These are phyloP conservation scores for Tetropium fuscum DNA, from an alignment of 2,888 invertebrate genomes.

Conservation along the genomic window DNA sequence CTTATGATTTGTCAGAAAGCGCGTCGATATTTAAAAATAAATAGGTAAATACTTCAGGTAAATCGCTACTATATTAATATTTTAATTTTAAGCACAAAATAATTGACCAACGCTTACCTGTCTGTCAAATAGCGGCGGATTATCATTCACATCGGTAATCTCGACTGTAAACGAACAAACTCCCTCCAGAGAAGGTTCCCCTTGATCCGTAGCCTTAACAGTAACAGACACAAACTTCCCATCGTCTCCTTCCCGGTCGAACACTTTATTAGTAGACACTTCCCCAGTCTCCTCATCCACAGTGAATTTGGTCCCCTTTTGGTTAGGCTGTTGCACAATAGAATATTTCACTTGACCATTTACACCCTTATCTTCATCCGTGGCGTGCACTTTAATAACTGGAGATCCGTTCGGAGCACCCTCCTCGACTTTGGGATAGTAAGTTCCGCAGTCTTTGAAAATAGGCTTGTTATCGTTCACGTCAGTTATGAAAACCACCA, in stretches of 20 bases:
- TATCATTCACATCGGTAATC: slow-evolving; percentile 98
- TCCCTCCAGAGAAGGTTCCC: slow-evolving; percentile 97
- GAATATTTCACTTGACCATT: slow-evolving; percentile 97
- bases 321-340: slow-evolving; percentile 96
- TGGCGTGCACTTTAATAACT: slow-evolving; percentile 92
- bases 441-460: slow-evolving; percentile 93
- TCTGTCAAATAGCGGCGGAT: slow-evolving; percentile 94
- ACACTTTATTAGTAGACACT: slow-evolving; percentile 95
- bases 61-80: no score
- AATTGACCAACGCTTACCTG: no score
- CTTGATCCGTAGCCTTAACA: slow-evolving; percentile 98
- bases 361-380: slow-evolving; percentile 96
- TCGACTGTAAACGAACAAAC: slow-evolving; percentile 99
- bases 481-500: slow-evolving; percentile 96
- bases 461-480: slow-evolving; percentile 98
- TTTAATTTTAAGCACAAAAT: no score
- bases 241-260: slow-evolving; percentile 96
- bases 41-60: no score
- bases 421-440: slow-evolving; percentile 90
- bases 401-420: slow-evolving; percentile 94
- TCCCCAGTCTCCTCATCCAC: slow-evolving; percentile 97
- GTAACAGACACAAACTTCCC: slow-evolving; percentile 97
- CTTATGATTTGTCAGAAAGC: no score
- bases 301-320: slow-evolving; percentile 94
- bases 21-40: no score